These are phyloP conservation scores for Distichodus sexfasciatus DNA, from an alignment of 2,797 vertebrate species.

Conservation along the genomic window DNA sequence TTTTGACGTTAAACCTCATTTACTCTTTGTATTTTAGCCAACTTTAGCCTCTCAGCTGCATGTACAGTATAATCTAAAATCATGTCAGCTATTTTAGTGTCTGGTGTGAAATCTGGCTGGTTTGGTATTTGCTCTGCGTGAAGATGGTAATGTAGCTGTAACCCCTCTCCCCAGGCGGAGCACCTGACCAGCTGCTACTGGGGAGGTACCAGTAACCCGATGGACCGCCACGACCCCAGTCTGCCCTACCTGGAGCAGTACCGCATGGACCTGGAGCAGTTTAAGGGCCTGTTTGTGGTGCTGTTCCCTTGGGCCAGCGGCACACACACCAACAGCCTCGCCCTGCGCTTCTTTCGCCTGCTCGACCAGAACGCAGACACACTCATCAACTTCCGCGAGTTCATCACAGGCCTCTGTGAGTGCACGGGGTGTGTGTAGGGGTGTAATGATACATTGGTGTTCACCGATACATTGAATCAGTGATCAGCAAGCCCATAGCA, in stretches of 20 bases:
- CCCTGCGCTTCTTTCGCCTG: conserved; percentile 85
- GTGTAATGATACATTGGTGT: too few species aligned
- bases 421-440: neutral
- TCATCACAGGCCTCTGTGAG: conserved; percentile 88
- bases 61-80: too few species aligned
- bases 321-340: conserved; percentile 84
- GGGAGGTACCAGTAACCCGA: conserved; percentile 90
- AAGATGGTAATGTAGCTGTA: too few species aligned
- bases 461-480: too few species aligned
- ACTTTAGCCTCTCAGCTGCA: too few species aligned
- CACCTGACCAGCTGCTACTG: conserved; percentile 98
- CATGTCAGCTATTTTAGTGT: too few species aligned
- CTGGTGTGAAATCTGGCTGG: too few species aligned
- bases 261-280: conserved; percentile 94
- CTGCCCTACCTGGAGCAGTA: conserved; percentile 98
- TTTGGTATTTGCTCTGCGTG: too few species aligned
- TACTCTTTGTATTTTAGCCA: too few species aligned
- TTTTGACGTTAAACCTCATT: too few species aligned
- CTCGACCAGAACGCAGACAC: conserved; percentile 89
- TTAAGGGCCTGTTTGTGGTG: conserved; percentile 89
- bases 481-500: too few species aligned
- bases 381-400: conserved; percentile 96
- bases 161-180: conserved; percentile 83
- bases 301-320: conserved; percentile 95
- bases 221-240: conserved; percentile 92